Evolutionary conservation across 2,888 invertebrate species (phyloP), one percentile per base, ranked within the genome.

Genomic region (Lepas anatifera): DNA sequence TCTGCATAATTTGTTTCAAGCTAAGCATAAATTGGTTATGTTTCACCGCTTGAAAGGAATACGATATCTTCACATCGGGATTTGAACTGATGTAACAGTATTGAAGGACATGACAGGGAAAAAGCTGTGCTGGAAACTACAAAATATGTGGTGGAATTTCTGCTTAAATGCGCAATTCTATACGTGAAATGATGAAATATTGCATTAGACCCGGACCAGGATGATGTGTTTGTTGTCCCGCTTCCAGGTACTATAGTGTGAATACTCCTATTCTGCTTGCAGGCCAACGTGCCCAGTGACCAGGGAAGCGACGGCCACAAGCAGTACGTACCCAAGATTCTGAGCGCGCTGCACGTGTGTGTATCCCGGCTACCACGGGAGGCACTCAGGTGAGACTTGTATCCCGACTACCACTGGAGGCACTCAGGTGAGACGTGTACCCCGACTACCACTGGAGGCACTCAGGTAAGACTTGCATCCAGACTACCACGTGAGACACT

Each of bases 311-410:
- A 73, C 18, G 89, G 89, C 68, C 89, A 88, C 78, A 90, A 91
- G 78, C 92, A 92, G 81, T 87, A 90, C 83, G 89, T 89, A 68
- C 86, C 87, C n/a, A 88, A 87, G 81, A 91, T 92, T 78, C 84
- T 90, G 75, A 87, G 87, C 41, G 88, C 90, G 29, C 81, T 92
- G 68, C 89, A 90, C 78, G 86, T 85, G 74, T 90, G 90, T 78
- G 84, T 92, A 63, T 87, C 87, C 1, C 83, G 88, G 70, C 82
- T 91, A 48, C 87, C 89, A 7, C 86, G 86, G 79, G 87, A 89
- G 78, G 81, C 87, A 68, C 81, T 89, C 58, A 32, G 58, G 58
- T 58, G 16, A n/a, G n/a, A n/a, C n/a, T n/a, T n/a, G n/a, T n/a
- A n/a, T n/a, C n/a, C n/a, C n/a, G n/a, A n/a, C n/a, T n/a, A n/a